Percentiles rank a stretch among this genome's conserved stretches.
Evolutionary conservation across 2,888 invertebrate species (phyloP).

Genomic region (Tetragonula carbonaria): DNA sequence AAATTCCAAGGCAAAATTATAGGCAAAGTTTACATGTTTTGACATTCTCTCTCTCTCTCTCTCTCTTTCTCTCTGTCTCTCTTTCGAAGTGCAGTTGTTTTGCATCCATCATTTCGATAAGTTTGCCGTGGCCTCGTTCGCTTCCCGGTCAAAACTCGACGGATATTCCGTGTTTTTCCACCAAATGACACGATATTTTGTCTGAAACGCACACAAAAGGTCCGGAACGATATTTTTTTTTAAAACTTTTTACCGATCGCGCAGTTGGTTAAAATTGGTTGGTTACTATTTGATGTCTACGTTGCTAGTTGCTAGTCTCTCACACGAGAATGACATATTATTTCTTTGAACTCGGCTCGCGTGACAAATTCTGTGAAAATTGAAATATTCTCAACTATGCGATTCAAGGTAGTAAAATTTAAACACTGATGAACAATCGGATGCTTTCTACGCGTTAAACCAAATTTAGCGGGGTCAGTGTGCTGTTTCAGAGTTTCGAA

Average conservation of each 20-base stretch:
- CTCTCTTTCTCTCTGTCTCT: neutral
- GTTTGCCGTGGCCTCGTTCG: slow-evolving; percentile 21
- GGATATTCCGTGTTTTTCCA: slow-evolving; percentile 25
- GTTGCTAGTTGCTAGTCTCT: neutral
- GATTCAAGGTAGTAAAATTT: too few species aligned
- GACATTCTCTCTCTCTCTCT: slow-evolving; percentile 1
- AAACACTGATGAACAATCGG: too few species aligned
- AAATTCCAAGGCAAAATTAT: slow-evolving; percentile 20
- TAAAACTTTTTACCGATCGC: too few species aligned
- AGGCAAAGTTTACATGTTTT: slow-evolving; percentile 28
- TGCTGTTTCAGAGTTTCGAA: neutral
- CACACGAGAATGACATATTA: too few species aligned
- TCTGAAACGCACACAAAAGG: neutral
- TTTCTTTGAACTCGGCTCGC: neutral
- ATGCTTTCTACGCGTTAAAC: too few species aligned
- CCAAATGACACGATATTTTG: too few species aligned
- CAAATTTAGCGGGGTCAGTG: too few species aligned
- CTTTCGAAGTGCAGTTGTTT: slow-evolving; percentile 41
- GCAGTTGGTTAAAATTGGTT: neutral
- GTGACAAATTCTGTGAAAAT: too few species aligned
- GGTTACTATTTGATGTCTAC: neutral
- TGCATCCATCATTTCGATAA: slow-evolving; percentile 55
- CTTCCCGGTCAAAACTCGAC: slow-evolving; percentile 21
- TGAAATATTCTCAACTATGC: too few species aligned
- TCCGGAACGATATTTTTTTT: neutral